Conservation (phyloP, 2,113 vertebrate species). For the Plotosus lineatus region DNA sequence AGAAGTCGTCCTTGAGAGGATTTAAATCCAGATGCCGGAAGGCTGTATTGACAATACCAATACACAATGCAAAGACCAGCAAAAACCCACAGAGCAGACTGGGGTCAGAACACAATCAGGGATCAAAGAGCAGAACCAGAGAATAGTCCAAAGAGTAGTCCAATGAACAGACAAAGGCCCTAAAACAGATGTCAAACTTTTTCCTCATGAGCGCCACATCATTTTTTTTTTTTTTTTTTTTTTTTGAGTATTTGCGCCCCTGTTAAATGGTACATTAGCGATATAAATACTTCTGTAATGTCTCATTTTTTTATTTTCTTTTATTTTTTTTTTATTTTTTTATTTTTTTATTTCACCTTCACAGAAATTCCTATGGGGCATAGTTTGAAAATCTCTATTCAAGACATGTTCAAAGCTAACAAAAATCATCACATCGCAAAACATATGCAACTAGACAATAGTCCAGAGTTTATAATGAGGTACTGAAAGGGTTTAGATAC, state of each 20-base stretch:
- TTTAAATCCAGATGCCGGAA: slow-evolving; percentile 29
- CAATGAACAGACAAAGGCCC: slow-evolving; percentile 12
- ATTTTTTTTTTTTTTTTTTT: not conserved
- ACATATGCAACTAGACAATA: not conserved
- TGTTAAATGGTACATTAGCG: not conserved
- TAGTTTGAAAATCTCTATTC: not conserved
- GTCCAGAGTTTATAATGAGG: not conserved
- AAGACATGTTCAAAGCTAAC: not conserved
- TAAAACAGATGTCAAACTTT: slow-evolving; percentile 7
- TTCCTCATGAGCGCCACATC: not conserved
- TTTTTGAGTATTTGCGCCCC: no score
- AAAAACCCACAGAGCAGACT: slow-evolving; percentile 17
- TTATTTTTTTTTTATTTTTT: not conserved
- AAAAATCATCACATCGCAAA: not conserved
- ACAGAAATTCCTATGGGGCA: not conserved
- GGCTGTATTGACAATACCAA: slow-evolving; percentile 27
- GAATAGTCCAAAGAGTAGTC: slow-evolving; percentile 10
- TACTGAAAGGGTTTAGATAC: not conserved
- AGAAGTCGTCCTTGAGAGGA: slow-evolving; percentile 30
- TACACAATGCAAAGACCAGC: slow-evolving; percentile 18
- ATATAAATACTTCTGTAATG: not conserved
- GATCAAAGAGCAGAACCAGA: slow-evolving; percentile 9
- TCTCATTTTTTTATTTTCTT: not conserved
- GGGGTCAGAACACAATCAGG: slow-evolving; percentile 22
- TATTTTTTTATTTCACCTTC: not conserved